These are phyloP conservation scores for Pteruthius melanotis DNA, from an alignment of 2,113 vertebrate genomes.

Conservation along the genomic window DNA sequence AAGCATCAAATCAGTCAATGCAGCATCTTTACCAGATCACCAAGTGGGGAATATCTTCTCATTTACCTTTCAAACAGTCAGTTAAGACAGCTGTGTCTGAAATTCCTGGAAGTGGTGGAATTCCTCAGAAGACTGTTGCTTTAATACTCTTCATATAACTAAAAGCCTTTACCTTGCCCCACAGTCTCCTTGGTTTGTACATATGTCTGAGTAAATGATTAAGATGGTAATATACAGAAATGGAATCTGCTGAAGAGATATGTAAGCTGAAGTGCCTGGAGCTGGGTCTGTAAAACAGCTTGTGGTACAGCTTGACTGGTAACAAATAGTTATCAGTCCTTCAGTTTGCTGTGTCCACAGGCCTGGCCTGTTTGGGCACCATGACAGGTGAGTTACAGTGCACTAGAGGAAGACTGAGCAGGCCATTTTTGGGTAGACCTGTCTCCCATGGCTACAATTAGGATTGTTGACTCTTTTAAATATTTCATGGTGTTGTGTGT, in stretches of 20 bases:
- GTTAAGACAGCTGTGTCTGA: neutral
- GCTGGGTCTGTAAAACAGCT: neutral
- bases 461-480: neutral
- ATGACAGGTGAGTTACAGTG: neutral
- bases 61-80: neutral
- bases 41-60: neutral
- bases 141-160: neutral
- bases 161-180: neutral
- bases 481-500: neutral
- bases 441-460: neutral
- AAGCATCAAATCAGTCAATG: neutral
- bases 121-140: neutral
- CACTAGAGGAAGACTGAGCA: neutral
- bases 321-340: neutral
- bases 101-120: neutral
- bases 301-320: neutral
- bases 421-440: neutral
- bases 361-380: neutral
- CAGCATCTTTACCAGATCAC: neutral
- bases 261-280: fast-evolving
- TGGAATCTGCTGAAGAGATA: fast-evolving
- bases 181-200: neutral
- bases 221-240: fast-evolving
- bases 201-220: fast-evolving
- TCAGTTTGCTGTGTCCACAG: fast-evolving